Base-by-base conservation (phyloP, 2,113 vertebrate species). In the Pluvianellus socialis region DNA sequence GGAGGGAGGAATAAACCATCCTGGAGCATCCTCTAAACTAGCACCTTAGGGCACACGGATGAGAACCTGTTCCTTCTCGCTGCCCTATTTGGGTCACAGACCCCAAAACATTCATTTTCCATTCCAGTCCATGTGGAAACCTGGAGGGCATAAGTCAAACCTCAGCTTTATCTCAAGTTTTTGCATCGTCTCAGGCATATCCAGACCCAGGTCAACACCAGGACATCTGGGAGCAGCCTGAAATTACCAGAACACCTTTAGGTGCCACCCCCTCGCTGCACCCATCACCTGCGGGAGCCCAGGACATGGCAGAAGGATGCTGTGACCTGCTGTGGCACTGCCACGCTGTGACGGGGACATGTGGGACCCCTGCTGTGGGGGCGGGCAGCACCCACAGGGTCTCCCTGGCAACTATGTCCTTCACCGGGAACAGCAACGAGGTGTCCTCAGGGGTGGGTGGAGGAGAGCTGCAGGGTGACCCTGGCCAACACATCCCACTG, bases 41-140 rank as follows among this genome's bases (percentile, higher is more conserved):
- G 49, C 42, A 15, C 22, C 27, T 50, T 1, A 0, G 28, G 24
- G 11, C 27, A 11, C 3, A 1, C 7, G 4, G 3, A 1, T 3
- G 35, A 80, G 20, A 32, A 42, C 8, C 8, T 7, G 3, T 33
- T 65, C 24, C 28, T 28, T 83, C 13, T 30, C 58, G 32, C 12
- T 21, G 23, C 21, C 11, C 49, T 14, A 1, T 12, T 35, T 7
- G 12, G 13, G 9, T 22, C 62, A 42, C 10, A 28, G 22, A 27
- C 35, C 55, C 59, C 2, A 81, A 92, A 3, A 0, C 4, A 0
- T 12, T 15, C 10, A 2, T 53, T 66, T 86, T 19, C 40, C 66
- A 52, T 1, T 20, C 6, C 75, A 40, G 26, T 6, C 32, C 24
- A 18, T 12, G 7, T 2, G 10, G 17, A 47, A 86, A 67, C 4